These are phyloP conservation scores for Paramuricea clavata DNA, from an alignment of 92 coral and sea anemone species.

Conservation along the genomic window DNA sequence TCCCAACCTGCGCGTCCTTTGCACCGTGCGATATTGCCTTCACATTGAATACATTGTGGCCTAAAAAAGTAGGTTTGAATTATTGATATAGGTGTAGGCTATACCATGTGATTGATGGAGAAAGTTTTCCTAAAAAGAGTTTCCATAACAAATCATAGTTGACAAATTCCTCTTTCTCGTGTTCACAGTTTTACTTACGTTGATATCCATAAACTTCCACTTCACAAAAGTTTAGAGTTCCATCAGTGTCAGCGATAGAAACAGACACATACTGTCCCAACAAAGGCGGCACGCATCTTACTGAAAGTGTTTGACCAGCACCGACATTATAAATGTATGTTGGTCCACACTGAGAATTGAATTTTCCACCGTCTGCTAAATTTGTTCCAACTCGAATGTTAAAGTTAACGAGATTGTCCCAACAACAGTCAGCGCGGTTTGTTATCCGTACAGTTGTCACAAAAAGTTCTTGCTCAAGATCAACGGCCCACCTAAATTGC, in stretches of 20 bases:
- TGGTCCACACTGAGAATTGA: not conserved
- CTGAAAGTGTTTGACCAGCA: not conserved
- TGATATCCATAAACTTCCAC: slow-evolving; percentile 19
- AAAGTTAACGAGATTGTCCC: not conserved
- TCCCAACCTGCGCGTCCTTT: not conserved
- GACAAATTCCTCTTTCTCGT: too few species aligned
- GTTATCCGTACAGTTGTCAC: not conserved
- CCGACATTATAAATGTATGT: slow-evolving; percentile 6
- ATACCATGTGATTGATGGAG: too few species aligned
- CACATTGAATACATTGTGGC: slow-evolving; percentile 19
- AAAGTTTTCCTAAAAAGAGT: not conserved
- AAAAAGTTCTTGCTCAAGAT: not conserved
- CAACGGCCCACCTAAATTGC: slow-evolving; percentile 5
- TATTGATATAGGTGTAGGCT: too few species aligned
- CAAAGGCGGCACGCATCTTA: slow-evolving; percentile 5
- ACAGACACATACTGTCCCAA: not conserved
- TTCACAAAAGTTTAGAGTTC: slow-evolving; percentile 22
- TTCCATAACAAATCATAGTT: not conserved
- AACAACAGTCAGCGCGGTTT: slow-evolving; percentile 25
- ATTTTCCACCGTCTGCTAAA: not conserved
- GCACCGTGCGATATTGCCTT: slow-evolving; percentile 7
- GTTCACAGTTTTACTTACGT: not conserved
- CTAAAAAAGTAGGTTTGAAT: not conserved
- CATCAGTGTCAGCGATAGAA: not conserved
- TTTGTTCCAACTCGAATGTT: slow-evolving; percentile 1